phyloP scores from a whole-genome alignment of 2,888 invertebrate genomes.

The Cantharis nigra region DNA sequence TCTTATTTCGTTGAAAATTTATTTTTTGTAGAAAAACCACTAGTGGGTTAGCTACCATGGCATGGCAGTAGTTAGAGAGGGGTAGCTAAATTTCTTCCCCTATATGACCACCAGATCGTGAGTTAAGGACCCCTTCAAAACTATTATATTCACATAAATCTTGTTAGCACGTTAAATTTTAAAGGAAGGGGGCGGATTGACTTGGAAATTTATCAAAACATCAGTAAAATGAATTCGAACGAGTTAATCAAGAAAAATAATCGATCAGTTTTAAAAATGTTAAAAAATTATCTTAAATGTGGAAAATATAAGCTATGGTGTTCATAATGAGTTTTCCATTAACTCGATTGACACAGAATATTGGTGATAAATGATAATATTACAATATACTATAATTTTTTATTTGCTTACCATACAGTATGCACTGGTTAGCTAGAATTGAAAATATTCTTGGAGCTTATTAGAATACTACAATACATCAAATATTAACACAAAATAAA shows the following conservation, averaged over 20 bases:
- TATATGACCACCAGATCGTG: background rate
- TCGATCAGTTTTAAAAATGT: no score
- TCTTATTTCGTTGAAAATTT: background rate
- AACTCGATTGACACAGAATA: no score
- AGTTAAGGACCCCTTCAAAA: background rate
- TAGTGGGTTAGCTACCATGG: background rate
- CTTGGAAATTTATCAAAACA: background rate
- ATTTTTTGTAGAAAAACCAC: background rate
- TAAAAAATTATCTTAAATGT: no score
- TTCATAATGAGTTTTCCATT: no score
- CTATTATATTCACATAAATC: background rate
- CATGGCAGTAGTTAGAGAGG: background rate
- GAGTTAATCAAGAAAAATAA: background rate
- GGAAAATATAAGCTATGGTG: no score
- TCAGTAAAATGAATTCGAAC: background rate
- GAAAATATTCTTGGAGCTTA: no score
- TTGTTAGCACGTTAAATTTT: background rate
- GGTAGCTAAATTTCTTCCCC: background rate
- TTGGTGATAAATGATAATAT: no score
- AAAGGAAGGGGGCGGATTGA: background rate
- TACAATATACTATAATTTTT: no score
- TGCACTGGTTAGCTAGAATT: no score
- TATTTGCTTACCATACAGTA: no score
- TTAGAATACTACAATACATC: no score
- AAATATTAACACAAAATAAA: no score